Percentiles rank a stretch among this genome's conserved stretches.
phyloP scores from a whole-genome alignment of 2,797 vertebrate species.

The Acipenser oxyrinchus region DNA sequence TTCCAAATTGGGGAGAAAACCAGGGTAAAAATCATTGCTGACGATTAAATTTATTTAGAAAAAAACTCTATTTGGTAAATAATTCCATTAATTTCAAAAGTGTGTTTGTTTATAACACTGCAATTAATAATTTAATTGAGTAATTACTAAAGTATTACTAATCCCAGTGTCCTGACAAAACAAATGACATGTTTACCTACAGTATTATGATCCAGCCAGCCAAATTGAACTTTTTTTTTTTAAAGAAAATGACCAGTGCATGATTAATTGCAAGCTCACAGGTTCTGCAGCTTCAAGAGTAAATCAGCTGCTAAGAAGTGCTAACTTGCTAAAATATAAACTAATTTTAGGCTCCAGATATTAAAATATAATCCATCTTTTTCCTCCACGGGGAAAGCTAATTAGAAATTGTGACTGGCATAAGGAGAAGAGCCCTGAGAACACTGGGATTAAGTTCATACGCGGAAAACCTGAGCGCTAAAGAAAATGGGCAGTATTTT shows the following conservation, averaged over 20 bases:
- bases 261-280: conserved; percentile 39
- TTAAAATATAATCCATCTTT: conserved; percentile 59
- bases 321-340: conserved; percentile 52
- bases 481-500: conserved; percentile 25
- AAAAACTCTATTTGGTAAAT: background rate
- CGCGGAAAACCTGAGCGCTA: conserved; percentile 38
- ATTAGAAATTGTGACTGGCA: conserved; percentile 42
- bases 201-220: conserved; percentile 33
- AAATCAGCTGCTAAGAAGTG: conserved; percentile 43
- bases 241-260: conserved; percentile 33
- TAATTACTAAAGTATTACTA: background rate
- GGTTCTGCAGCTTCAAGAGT: conserved; percentile 44
- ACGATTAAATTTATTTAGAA: background rate
- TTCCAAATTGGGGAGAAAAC: too few species aligned
- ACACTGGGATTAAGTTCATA: conserved; percentile 57
- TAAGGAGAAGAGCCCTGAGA: conserved; percentile 35
- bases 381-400: conserved; percentile 44
- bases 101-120: background rate
- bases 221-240: conserved; percentile 38
- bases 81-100: background rate
- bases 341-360: conserved; percentile 44
- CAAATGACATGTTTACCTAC: conserved; percentile 30
- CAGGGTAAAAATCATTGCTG: background rate
- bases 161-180: background rate
- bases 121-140: background rate